Conservation (phyloP, 1,140 invertebrate genomes). For the Pogonognathellus flavescens region DNA sequence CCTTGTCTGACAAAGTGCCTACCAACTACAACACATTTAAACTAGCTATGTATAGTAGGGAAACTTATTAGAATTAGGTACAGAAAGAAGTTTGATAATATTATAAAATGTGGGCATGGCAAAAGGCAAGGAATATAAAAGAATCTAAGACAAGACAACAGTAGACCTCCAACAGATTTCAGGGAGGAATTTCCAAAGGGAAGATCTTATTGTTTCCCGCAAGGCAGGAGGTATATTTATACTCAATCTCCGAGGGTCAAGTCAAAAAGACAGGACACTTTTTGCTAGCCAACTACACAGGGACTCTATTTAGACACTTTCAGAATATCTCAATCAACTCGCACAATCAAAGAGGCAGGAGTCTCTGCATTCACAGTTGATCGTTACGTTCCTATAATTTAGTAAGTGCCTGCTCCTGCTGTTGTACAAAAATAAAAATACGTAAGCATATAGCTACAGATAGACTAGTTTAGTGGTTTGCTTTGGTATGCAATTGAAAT, state of each 20-base stretch:
- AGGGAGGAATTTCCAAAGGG: constrained; percentile 41
- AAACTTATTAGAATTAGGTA: constrained; percentile 24
- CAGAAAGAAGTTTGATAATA: background rate
- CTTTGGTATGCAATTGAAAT: constrained; percentile 7
- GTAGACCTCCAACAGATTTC: constrained; percentile 30
- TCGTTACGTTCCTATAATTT: background rate
- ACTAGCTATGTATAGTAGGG: background rate
- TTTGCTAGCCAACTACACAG: constrained; percentile 39
- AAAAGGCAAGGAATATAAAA: background rate
- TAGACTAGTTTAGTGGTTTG: background rate
- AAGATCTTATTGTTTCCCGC: constrained; percentile 56
- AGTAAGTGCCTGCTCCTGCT: background rate
- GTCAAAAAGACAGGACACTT: constrained; percentile 44
- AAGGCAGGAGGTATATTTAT: constrained; percentile 37
- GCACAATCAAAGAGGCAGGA: constrained; percentile 26
- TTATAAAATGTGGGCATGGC: background rate
- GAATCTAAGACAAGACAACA: constrained; percentile 2
- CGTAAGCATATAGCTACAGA: background rate
- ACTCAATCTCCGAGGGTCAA: constrained; percentile 9
- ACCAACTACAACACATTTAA: background rate
- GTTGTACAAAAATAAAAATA: background rate
- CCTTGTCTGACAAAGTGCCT: no score
- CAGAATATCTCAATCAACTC: constrained; percentile 56
- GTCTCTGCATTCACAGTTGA: background rate
- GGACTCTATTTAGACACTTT: constrained; percentile 56